These are phyloP conservation scores for Acanthis flammea DNA, from an alignment of 2,797 vertebrate genomes.

Conservation along the genomic window DNA sequence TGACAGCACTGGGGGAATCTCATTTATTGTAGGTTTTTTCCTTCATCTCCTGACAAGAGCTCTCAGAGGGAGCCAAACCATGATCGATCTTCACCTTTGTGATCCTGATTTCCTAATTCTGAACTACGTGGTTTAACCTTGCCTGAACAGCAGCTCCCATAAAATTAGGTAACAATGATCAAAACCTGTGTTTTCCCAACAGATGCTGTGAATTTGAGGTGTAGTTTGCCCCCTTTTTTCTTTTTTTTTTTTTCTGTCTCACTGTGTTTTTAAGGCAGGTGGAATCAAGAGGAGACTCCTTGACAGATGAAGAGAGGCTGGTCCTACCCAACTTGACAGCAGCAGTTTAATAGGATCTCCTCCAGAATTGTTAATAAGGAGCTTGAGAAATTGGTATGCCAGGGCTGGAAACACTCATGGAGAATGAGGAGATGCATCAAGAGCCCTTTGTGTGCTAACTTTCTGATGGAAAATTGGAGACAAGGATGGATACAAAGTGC, in stretches of 20 bases:
- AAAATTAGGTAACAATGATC: neutral
- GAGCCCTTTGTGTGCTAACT: neutral
- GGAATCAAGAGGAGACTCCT: neutral
- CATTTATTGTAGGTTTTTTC: neutral
- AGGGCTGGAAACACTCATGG: neutral
- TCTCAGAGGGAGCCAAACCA: neutral
- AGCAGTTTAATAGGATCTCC: constrained; percentile 5
- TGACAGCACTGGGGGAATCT: neutral
- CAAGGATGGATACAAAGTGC: neutral
- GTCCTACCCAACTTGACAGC: constrained; percentile 16
- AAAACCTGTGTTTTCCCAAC: neutral
- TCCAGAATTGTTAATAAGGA: constrained; percentile 11
- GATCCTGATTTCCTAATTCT: neutral
- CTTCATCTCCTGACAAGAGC: neutral
- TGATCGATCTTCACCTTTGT: neutral
- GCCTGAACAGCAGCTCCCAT: neutral
- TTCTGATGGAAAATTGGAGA: neutral
- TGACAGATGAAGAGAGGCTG: neutral
- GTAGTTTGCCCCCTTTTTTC: neutral
- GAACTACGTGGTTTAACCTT: neutral
- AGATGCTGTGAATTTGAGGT: neutral
- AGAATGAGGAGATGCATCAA: neutral
- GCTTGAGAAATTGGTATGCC: neutral
- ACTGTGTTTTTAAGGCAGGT: neutral
- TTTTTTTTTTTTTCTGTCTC: neutral